phyloP scores from a whole-genome alignment of 2,797 vertebrate species.

The Rhinatrema bivittatum region DNA sequence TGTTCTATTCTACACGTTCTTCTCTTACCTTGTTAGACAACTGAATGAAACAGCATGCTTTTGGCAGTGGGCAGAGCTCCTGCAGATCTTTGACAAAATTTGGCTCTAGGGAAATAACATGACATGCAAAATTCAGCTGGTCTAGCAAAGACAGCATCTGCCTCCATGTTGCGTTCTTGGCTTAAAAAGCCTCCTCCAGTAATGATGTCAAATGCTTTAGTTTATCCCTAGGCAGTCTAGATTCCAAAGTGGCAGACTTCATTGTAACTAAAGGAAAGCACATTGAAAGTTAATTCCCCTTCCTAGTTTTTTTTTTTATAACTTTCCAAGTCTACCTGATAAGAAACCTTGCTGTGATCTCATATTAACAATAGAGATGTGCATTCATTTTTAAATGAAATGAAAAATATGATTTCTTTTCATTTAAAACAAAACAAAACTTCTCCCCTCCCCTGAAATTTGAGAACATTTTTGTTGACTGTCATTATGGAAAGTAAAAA shows the following conservation, averaged over 20 bases:
- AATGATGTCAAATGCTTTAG: neutral
- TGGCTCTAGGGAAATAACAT: slow-evolving; percentile 4
- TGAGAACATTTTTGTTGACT: no score
- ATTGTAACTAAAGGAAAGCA: no score
- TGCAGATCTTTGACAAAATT: slow-evolving; percentile 14
- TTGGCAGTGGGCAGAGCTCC: slow-evolving; percentile 14
- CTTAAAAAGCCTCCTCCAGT: neutral
- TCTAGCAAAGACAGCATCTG: slow-evolving; percentile 26
- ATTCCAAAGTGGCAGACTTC: slow-evolving; percentile 9
- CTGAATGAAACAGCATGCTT: slow-evolving; percentile 14
- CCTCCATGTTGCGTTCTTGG: slow-evolving; percentile 16
- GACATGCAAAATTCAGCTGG: slow-evolving; percentile 14
- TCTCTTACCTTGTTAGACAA: slow-evolving; percentile 22
- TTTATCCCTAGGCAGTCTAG: neutral
- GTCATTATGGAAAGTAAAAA: no score
- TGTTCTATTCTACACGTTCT: slow-evolving; percentile 6
- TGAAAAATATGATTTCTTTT: no score
- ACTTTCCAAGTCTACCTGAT: no score
- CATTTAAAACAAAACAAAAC: no score
- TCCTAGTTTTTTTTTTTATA: no score
- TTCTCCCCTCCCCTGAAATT: no score
- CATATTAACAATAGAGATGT: no score
- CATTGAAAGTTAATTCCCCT: no score
- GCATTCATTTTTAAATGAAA: no score
- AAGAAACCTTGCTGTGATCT: no score